Base-by-base conservation (phyloP, 1,140 invertebrate species). In the Drosophila cardini region DNA sequence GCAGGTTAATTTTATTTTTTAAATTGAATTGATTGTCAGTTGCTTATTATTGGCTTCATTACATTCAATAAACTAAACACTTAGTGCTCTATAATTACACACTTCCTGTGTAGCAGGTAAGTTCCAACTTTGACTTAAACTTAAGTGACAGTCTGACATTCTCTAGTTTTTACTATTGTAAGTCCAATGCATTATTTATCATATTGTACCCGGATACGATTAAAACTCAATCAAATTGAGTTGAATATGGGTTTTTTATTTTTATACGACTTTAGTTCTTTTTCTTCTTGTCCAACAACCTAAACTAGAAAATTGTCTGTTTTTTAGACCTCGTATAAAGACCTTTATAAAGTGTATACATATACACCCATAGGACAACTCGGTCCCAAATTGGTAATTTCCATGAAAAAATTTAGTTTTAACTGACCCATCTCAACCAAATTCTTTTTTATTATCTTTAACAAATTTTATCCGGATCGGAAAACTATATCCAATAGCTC, bases 131-230 rank as follows among this genome's bases (percentile, higher is more conserved):
- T 13, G 42, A 32, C 48, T 63, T 63, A 53, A 21, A 10, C 32
- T n/a, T 38, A 36, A 46, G 5, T 46, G 46, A 61, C 38, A 32
- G 45, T 50, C n/a, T 61, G 63, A 50, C 43, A 46, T 21, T 21
- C 8, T 40, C 48, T 21, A 34, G 73, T 26, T 26, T 26, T 26
- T 26, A 61, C 67, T 62, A 48, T 63, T 53, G 21, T 73, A 42
- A 34, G 38, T 36, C 48, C 34, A 43, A 76, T 78, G 72, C 62
- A 76, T 79, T 79, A 79, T 79, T 79, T 58, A 76, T 58, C 40
- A 56, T 30, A 50, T 67, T 70, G 60, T 32, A 67, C 65, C 75
- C 75, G 75, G 72, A 65, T 64, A 48, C 11, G 42, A 62, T 52
- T 4, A 8, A 9, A 48, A 21, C 6, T 36, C 16, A 34, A 63